Base-by-base conservation (phyloP, 2,888 invertebrate genomes). In the Thymelicus acteon region DNA sequence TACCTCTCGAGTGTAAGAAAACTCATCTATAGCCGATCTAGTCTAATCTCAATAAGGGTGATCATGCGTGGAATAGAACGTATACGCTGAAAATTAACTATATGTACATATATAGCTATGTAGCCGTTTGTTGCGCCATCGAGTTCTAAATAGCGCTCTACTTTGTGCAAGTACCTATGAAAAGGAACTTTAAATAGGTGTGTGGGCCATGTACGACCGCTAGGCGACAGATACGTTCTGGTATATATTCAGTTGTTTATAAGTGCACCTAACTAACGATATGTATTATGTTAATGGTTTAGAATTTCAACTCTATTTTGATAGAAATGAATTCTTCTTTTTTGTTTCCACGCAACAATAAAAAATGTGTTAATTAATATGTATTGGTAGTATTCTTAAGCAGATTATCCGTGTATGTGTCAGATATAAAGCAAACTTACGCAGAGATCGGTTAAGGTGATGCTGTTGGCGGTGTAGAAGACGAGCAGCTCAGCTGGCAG, bases 381-480 rank as follows among this genome's bases (percentile, higher is more conserved):
- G 31, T 31, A 8, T 44, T 44, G 44, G 2, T 44, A 12, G 10
- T 40, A 7, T 10, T 7, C 10, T 1, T 40, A 6, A 40, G 40
- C 39, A 3, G 39, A 40, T 19, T 19, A 19, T 19, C 19, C 19
- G 19, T 40, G 40, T 40, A 6, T 40, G 7, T 7, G 40, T 40
- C 8, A 8, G 40, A 15, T 40, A 60, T 19, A 44, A 39, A 44
- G n/a, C 10, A 67, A 79, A 96, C 98, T 97, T 94, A 99, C 99
- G 95, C 97, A 96, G 78, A 99, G 95, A 84, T 98, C 97, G 73
- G 96, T 95, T 80, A 97, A 94, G 72, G 96, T 96, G 93, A 99
- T 97, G 93, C 98, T 98, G 92, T 98, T 97, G 86, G 98, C 99
- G 71, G 99, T 98, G 94, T 98, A 99, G 92, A 96, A 97, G 82